Evolutionary conservation across 2,888 invertebrate genomes (phyloP), one percentile per base, ranked within the genome.

Genomic region (Eustalomyia histrio): DNA sequence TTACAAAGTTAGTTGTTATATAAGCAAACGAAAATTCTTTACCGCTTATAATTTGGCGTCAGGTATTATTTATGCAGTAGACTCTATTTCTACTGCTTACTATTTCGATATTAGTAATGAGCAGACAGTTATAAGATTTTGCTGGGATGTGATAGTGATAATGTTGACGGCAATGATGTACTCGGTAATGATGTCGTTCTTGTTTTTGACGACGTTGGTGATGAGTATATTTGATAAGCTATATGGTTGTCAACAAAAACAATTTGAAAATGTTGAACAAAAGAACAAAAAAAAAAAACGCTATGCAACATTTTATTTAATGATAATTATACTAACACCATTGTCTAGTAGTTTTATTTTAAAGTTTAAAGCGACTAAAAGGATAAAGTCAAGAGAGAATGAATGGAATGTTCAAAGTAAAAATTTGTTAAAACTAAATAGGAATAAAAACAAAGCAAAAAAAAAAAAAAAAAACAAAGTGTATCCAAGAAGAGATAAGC

Each of bases 161-260:
- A 58, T 39, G 17, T 29, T 29, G 29, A 29, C 29, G 29, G 29
- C 7, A 29, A 35, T 58, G 55, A 9, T 64, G 64, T 33, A 55
- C 57, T 18, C 55, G 47, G 17, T 73, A 43, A 73, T 73, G 64
- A 52, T 61, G 61, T 39, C 29, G 61, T 61, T 61, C 61, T 21
- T 63, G 71, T 21, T 67, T 55, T 53, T 67, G 67, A 67, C 24
- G 43, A 53, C 29, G 29, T 29, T 67, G 50, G 55, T 73, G 78
- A 79, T 68, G 78, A 63, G 55, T 52, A 67, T 55, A 61, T 72
- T 60, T 79, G 72, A 79, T 73, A 79, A 79, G 71, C 55, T 17
- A 29, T 17, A 29, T 29, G 14, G 67, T 67, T 73, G 78, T 63
- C 65, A 76, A 76, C 69, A 64, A 52, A 61, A 53, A 71, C 47